Base-by-base conservation (phyloP, 2,888 invertebrate species). In the Carterocephalus palaemon region DNA sequence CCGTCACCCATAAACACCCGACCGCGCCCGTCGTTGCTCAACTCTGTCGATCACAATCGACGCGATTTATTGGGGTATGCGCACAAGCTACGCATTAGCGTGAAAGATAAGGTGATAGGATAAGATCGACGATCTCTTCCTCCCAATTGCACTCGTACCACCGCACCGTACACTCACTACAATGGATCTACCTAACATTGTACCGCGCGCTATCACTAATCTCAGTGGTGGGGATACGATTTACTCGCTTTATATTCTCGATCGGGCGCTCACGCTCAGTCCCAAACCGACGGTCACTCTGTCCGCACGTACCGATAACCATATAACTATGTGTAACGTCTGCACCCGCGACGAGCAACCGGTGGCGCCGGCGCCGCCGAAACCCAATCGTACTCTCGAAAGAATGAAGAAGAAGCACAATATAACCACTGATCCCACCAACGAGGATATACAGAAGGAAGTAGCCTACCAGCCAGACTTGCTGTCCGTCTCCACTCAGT, bases 381-480 rank as follows among this genome's bases (percentile, higher is more conserved):
- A 63, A 5, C 57, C 57, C 5, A 57, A 57, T 48, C 66, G 64
- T 24, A 62, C 64, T 1, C 46, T 87, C 19, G 82, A 86, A 36
- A 60, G 77, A 2, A 66, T 87, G 69, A 88, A 87, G 78, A 70
- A 54, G 50, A 85, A 85, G 56, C 88, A 88, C 53, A 82, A 81
- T 40, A 76, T 85, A 37, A 61, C 68, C 28, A 86, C 82, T 1
- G 73, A 84, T 36, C 85, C 84, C 2, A 55, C 54, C 15, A 66
- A 70, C 48, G 67, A 62, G 2, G 74, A 75, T 46, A 77, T 69
- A 40, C 75, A 76, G 70, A 75, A 65, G 62, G 75, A 71, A 57
- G 78, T 79, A 43, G 79, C 62, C 3, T 88, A 77, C 65, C 84
- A 75, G 66, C 85, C 77, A 9, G 88, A 88, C 53, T 71, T 88